These are phyloP conservation scores for Pterocles burchelli DNA, from an alignment of 2,113 vertebrate genomes.

Conservation along the genomic window DNA sequence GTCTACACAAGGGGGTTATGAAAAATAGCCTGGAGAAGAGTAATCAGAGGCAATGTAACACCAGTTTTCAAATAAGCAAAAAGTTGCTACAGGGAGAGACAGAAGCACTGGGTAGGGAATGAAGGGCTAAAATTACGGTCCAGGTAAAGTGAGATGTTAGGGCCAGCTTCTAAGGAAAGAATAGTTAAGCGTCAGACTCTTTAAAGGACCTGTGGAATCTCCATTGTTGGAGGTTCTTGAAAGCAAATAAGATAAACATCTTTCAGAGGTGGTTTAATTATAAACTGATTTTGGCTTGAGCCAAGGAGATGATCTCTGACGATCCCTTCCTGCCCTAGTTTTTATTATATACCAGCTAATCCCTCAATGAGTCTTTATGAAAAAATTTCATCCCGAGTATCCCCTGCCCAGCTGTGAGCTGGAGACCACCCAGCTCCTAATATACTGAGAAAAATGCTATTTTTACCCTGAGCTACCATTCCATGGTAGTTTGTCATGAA, in stretches of 20 bases:
- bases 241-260: slow-evolving; percentile 37
- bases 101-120: neutral
- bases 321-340: neutral
- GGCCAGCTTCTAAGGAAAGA: neutral
- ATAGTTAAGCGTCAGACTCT: neutral
- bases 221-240: slow-evolving; percentile 9
- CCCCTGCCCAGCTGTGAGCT: neutral
- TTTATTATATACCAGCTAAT: neutral
- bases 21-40: neutral
- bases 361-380: neutral
- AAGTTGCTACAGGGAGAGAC: neutral
- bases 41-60: neutral
- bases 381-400: neutral
- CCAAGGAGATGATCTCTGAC: neutral
- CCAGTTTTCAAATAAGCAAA: neutral
- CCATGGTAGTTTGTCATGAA: neutral
- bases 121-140: slow-evolving; percentile 8
- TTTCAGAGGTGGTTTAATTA: slow-evolving; percentile 30
- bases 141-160: neutral
- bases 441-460: neutral
- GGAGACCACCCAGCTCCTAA: slow-evolving; percentile 12
- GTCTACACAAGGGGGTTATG: neutral
- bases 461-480: neutral
- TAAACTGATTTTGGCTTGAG: slow-evolving; percentile 15
- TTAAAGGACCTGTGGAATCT: neutral